Evolutionary conservation across 2,797 vertebrate species (phyloP).

Genomic region (Myripristis jacobus): DNA sequence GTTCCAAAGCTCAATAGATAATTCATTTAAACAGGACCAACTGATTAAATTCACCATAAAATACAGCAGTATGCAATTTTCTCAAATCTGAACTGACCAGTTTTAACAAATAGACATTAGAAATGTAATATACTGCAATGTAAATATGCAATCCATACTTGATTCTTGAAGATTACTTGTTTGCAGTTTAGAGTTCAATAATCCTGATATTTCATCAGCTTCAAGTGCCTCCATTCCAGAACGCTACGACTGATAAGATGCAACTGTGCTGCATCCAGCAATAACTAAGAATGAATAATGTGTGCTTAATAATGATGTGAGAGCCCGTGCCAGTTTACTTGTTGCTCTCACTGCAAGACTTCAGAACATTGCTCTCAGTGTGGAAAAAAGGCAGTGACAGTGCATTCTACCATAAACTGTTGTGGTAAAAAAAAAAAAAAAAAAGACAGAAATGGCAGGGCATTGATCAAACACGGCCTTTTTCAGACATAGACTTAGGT

Average conservation of each 20-base stretch:
- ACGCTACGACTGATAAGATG: background rate
- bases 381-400: no score
- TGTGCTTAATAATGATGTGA: background rate
- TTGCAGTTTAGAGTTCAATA: background rate
- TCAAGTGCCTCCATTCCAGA: background rate
- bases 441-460: background rate
- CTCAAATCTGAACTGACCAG: background rate
- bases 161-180: no score
- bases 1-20: background rate
- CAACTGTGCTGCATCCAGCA: background rate
- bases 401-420: background rate
- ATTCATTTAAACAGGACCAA: conserved; percentile 2
- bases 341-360: background rate
- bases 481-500: background rate
- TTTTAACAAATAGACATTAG: background rate
- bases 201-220: background rate
- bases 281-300: background rate
- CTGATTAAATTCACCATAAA: conserved; percentile 7
- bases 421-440: background rate
- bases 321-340: background rate
- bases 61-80: background rate
- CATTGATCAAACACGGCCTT: conserved; percentile 6
- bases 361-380: background rate
- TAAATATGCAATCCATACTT: no score
- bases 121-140: background rate